phyloP scores from a whole-genome alignment of 2,888 invertebrate species.

The Macrostomum cliftonense region DNA sequence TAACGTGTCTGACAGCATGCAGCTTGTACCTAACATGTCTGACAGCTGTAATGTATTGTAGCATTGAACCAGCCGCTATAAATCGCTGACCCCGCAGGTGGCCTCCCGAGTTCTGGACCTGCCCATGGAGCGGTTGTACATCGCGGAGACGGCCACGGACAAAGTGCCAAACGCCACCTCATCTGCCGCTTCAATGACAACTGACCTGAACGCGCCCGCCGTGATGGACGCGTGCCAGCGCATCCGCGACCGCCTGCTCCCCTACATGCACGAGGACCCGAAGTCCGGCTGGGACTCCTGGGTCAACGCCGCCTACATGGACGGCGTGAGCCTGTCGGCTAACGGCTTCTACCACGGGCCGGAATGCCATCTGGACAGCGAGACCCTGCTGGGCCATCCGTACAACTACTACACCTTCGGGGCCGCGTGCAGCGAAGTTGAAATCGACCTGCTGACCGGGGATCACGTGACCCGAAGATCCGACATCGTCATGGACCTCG shows the following conservation, averaged over 20 bases:
- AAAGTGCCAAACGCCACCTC: slow-evolving; percentile 29
- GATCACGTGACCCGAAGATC: slow-evolving; percentile 24
- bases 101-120: slow-evolving; percentile 25
- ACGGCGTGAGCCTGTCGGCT: slow-evolving; percentile 17
- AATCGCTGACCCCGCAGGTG: slow-evolving; percentile 16
- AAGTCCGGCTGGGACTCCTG: slow-evolving; percentile 63
- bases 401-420: slow-evolving; percentile 22
- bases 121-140: slow-evolving; percentile 22
- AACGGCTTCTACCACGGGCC: slow-evolving; percentile 15
- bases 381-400: no score
- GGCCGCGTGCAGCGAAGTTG: slow-evolving; percentile 24
- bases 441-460: slow-evolving; percentile 31
- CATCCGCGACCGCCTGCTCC: slow-evolving; percentile 53
- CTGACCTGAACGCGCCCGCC: slow-evolving; percentile 32
- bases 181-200: slow-evolving; percentile 30
- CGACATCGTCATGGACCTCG: slow-evolving; percentile 26
- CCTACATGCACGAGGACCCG: slow-evolving; percentile 56
- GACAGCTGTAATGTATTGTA: no score
- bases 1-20: no score
- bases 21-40: no score
- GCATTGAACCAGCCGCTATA: no score
- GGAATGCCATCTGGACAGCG: no score
- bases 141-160: slow-evolving; percentile 25
- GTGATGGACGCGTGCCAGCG: slow-evolving; percentile 52
- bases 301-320: slow-evolving; percentile 35